A percentile compares a stretch with the other conserved stretches of the same genome.
Evolutionary conservation across 2,113 vertebrate genomes (phyloP).

Genomic region (western clawed frog (Xenopus tropicalis)): DNA sequence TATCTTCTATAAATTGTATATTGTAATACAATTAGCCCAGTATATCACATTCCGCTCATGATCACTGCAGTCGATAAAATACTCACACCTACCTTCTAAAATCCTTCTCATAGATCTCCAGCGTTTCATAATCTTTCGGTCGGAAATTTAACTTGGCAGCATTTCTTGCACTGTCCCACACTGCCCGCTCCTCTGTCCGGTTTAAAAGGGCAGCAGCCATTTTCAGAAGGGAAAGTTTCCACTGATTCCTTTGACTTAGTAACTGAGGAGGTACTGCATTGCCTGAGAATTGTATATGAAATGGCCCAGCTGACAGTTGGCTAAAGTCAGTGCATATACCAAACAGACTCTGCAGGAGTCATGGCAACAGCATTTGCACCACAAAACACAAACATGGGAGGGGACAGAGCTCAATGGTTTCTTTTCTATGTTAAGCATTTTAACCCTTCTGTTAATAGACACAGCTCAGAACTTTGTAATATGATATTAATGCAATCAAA

Average conservation of each 20-base stretch:
- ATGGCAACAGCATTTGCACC: conserved; percentile 33
- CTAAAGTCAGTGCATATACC: conserved; percentile 3
- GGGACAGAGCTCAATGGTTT: background rate
- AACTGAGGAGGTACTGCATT: background rate
- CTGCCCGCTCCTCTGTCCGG: conserved; percentile 42
- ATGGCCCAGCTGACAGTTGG: conserved; percentile 21
- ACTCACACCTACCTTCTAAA: conserved; percentile 47
- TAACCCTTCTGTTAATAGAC: too few relatives aligned
- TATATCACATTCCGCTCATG: too few relatives aligned
- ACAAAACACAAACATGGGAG: conserved; percentile 18
- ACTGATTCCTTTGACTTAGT: background rate
- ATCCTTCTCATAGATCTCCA: conserved; percentile 49
- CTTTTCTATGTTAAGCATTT: too few relatives aligned
- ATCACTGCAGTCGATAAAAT: too few relatives aligned
- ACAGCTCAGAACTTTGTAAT: too few relatives aligned
- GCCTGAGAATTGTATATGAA: background rate
- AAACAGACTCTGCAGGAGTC: conserved; percentile 39
- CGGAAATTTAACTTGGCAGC: conserved; percentile 48
- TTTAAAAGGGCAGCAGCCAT: background rate
- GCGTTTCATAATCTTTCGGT: conserved; percentile 46
- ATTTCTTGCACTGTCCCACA: conserved; percentile 48
- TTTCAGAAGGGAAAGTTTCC: background rate
- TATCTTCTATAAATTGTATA: too few relatives aligned
- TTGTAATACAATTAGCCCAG: too few relatives aligned
- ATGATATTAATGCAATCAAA: too few relatives aligned